These are phyloP conservation scores for Tetragonula carbonaria DNA, from an alignment of 2,888 invertebrate species.

Conservation along the genomic window DNA sequence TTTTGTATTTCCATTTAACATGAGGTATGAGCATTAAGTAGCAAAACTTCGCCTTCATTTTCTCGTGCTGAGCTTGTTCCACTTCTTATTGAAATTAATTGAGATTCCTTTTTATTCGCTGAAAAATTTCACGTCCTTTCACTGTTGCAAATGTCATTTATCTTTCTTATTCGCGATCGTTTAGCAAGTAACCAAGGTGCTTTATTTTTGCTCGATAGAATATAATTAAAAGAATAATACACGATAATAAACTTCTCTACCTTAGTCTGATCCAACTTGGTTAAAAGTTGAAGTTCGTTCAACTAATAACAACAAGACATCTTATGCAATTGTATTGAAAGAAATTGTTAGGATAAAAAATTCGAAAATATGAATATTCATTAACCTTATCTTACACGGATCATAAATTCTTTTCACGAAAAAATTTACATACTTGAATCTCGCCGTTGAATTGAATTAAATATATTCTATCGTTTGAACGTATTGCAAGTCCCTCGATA, in stretches of 20 bases:
- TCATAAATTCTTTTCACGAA: not conserved
- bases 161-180: not conserved
- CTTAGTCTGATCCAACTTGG: too few species aligned
- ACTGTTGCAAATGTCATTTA: not conserved
- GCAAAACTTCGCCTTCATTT: slow-evolving; percentile 1
- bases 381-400: not conserved
- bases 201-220: not conserved
- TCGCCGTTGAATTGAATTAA: not conserved
- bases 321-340: not conserved
- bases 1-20: not conserved
- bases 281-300: not conserved
- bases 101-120: slow-evolving; percentile 14
- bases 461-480: too few species aligned
- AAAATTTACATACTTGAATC: not conserved
- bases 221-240: not conserved
- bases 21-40: not conserved
- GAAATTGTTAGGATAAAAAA: not conserved
- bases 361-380: not conserved
- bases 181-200: not conserved
- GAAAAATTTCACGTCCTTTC: not conserved
- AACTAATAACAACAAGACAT: not conserved
- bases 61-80: not conserved
- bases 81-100: slow-evolving; percentile 31
- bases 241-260: not conserved
- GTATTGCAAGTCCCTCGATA: too few species aligned